These are phyloP conservation scores for Sclerodermus sp. DNA, from an alignment of 2,888 invertebrate species.

Conservation along the genomic window DNA sequence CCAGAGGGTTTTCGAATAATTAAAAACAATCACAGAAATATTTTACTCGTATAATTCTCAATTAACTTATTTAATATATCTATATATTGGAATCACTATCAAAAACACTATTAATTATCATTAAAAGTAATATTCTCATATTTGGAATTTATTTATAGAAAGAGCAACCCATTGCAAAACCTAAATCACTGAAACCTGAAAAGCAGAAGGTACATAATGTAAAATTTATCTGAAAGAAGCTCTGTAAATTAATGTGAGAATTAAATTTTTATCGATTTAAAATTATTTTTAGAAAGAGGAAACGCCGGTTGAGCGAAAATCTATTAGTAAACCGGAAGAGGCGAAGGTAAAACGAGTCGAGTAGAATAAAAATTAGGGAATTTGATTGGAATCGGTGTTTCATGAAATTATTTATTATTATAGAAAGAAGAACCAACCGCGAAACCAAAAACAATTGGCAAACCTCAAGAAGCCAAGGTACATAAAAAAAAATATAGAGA, in stretches of 20 bases:
- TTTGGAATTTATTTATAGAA: not conserved
- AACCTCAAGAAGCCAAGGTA: constrained; percentile 26
- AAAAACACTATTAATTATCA: too few species aligned
- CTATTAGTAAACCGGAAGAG: constrained; percentile 27
- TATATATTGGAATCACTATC: too few species aligned
- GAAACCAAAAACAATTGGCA: constrained; percentile 14
- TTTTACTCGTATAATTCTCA: too few species aligned
- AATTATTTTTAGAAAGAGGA: constrained; percentile 34
- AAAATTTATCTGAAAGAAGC: not conserved
- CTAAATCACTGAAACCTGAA: too few species aligned
- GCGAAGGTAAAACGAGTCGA: constrained; percentile 30
- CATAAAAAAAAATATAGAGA: not conserved
- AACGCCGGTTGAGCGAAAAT: constrained; percentile 27
- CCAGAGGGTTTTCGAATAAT: too few species aligned
- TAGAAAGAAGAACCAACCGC: constrained; percentile 17
- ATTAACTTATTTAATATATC: too few species aligned
- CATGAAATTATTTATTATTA: constrained; percentile 5
- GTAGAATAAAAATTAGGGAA: not conserved
- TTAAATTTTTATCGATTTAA: too few species aligned
- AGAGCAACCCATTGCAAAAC: not conserved
- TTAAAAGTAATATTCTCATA: too few species aligned
- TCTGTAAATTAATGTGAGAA: too few species aligned
- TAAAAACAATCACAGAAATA: too few species aligned
- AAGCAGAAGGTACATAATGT: constrained; percentile 1
- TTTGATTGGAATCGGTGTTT: too few species aligned